Evolutionary conservation across 2,113 vertebrate genomes (phyloP).

Genomic region (Pseudonaja textilis): DNA sequence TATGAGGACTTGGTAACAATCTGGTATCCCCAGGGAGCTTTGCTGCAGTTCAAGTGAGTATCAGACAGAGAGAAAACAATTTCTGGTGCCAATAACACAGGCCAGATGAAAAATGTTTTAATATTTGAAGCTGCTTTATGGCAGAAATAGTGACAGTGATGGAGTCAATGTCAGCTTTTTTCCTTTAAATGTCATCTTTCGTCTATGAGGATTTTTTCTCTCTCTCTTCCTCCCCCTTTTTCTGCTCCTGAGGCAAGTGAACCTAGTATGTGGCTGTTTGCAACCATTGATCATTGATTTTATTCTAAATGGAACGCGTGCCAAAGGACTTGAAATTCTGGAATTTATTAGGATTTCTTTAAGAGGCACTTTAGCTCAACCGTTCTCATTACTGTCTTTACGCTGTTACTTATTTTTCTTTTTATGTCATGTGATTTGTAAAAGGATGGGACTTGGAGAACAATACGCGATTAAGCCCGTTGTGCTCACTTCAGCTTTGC

Average conservation of each 20-base stretch:
- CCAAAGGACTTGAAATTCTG: constrained; percentile 87
- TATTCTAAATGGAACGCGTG: constrained; percentile 90
- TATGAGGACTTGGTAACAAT: constrained; percentile 95
- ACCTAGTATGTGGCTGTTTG: constrained; percentile 78
- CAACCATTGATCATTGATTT: constrained; percentile 97
- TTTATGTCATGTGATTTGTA: constrained; percentile 83
- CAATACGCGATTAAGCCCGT: constrained; percentile 78
- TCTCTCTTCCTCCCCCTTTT: too few relatives aligned
- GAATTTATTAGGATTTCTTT: constrained; percentile 88
- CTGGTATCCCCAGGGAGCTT: constrained; percentile 90
- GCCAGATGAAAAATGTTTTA: constrained; percentile 99
- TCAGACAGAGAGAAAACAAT: constrained; percentile 99
- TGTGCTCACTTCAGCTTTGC: constrained; percentile 63
- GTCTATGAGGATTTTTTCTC: constrained; percentile 74
- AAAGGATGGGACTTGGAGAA: constrained; percentile 77
- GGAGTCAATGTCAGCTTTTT: constrained; percentile 99
- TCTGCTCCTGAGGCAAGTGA: constrained; percentile 76
- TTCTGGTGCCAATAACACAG: constrained; percentile 99
- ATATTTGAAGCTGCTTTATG: constrained; percentile 99
- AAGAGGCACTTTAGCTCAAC: constrained; percentile 92
- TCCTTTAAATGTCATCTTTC: constrained; percentile 99
- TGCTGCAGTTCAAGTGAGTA: constrained; percentile 93
- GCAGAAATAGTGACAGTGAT: constrained; percentile 98
- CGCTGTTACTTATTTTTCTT: constrained; percentile 81
- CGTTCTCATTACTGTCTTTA: constrained; percentile 87